These are phyloP conservation scores for Nothoprocta perdicaria DNA, from an alignment of 2,113 vertebrate genomes.

Conservation along the genomic window DNA sequence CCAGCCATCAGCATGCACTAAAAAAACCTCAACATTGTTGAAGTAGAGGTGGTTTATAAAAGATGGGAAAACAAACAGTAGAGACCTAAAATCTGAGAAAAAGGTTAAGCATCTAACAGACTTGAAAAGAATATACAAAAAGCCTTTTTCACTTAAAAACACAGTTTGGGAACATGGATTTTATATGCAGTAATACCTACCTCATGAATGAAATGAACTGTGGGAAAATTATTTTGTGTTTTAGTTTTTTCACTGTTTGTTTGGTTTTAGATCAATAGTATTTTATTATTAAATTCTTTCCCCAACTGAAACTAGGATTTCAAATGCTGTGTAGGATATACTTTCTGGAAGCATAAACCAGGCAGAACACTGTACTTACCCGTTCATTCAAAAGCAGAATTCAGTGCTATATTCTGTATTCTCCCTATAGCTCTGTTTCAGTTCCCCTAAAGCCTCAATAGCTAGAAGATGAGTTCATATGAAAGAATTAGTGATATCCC, in stretches of 20 bases:
- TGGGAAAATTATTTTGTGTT: not conserved
- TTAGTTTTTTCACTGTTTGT: not conserved
- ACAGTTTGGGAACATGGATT: not conserved
- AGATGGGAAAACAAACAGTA: not conserved
- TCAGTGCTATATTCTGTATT: not conserved
- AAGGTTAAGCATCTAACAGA: not conserved
- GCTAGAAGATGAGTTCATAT: slow-evolving; percentile 6
- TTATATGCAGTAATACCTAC: not conserved
- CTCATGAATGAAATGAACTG: not conserved
- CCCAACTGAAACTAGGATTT: not conserved
- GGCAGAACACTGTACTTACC: not conserved
- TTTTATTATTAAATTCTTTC: not conserved
- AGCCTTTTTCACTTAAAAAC: not conserved
- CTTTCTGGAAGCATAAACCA: not conserved
- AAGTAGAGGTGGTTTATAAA: not conserved
- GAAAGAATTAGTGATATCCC: not conserved
- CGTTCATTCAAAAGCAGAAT: not conserved
- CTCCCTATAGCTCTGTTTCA: not conserved
- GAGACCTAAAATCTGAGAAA: not conserved
- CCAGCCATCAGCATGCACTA: not conserved
- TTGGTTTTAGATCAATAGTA: not conserved
- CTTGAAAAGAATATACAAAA: not conserved
- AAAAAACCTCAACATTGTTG: not conserved
- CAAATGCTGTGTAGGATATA: not conserved
- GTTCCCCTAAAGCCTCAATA: not conserved